These are phyloP conservation scores for Cataglyphis rosenhaueri DNA, from an alignment of 2,888 invertebrate species.

Conservation along the genomic window DNA sequence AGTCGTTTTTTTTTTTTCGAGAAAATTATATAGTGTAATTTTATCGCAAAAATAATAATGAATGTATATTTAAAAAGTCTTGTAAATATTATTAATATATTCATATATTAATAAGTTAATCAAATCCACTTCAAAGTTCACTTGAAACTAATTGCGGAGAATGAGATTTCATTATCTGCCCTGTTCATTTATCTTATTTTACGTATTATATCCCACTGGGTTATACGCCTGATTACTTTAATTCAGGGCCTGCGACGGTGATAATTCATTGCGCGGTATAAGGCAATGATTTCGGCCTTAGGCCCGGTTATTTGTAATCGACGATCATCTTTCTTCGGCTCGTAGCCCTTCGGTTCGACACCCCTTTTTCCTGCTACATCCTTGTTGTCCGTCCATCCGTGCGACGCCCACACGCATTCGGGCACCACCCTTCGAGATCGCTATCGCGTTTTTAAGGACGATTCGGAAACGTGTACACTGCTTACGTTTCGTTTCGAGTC, in stretches of 20 bases:
- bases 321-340: slow-evolving; percentile 44
- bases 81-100: neutral
- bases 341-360: slow-evolving; percentile 36
- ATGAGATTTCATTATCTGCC: slow-evolving; percentile 20
- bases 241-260: slow-evolving; percentile 72
- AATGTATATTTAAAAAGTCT: too few relatives aligned
- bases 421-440: slow-evolving; percentile 64
- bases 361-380: slow-evolving; percentile 43
- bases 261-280: slow-evolving; percentile 72
- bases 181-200: slow-evolving; percentile 61
- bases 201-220: slow-evolving; percentile 61
- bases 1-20: neutral
- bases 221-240: slow-evolving; percentile 72
- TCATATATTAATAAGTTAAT: neutral
- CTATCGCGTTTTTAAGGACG: slow-evolving; percentile 57
- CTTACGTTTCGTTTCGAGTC: neutral
- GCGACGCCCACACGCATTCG: slow-evolving; percentile 68
- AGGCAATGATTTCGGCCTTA: slow-evolving; percentile 71
- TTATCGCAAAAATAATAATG: neutral
- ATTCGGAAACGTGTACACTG: slow-evolving; percentile 12
- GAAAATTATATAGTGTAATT: neutral
- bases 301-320: slow-evolving; percentile 74
- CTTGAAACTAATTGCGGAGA: neutral
- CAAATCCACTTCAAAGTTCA: neutral
- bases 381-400: slow-evolving; percentile 39